These are phyloP conservation scores for Phaetusa simplex DNA, from an alignment of 2,113 vertebrate genomes.

Conservation along the genomic window DNA sequence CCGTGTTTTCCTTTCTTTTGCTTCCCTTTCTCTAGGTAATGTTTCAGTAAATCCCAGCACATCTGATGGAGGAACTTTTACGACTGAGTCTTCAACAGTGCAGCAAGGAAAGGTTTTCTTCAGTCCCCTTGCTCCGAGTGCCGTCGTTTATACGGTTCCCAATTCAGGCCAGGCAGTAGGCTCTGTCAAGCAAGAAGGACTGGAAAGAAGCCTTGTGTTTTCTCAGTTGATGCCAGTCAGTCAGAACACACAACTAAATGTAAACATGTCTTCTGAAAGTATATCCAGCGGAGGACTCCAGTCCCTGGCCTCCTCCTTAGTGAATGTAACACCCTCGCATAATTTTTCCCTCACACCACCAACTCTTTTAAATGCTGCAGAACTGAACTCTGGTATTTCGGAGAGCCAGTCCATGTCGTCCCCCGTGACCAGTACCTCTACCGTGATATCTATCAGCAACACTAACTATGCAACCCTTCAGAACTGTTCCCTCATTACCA, in stretches of 20 bases:
- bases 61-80: slow-evolving; percentile 81
- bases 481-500: slow-evolving; percentile 80
- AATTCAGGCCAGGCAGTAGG: slow-evolving; percentile 78
- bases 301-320: slow-evolving; percentile 73
- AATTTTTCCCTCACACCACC: slow-evolving; percentile 76
- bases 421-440: slow-evolving; percentile 78
- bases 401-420: slow-evolving; percentile 76
- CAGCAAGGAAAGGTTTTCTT: slow-evolving; percentile 85
- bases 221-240: slow-evolving; percentile 89
- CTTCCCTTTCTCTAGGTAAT: slow-evolving; percentile 76
- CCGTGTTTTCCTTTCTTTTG: neutral
- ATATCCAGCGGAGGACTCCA: slow-evolving; percentile 74
- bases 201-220: slow-evolving; percentile 85
- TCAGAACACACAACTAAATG: slow-evolving; percentile 84
- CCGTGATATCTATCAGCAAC: slow-evolving; percentile 85
- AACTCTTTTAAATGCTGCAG: slow-evolving; percentile 75
- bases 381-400: slow-evolving; percentile 75
- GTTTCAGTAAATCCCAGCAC: slow-evolving; percentile 84
- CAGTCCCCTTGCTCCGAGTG: slow-evolving; percentile 83
- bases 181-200: slow-evolving; percentile 93
- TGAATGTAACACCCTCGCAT: slow-evolving; percentile 76
- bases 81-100: slow-evolving; percentile 72
- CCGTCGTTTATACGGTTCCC: slow-evolving; percentile 91
- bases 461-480: slow-evolving; percentile 82
- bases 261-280: slow-evolving; percentile 77